Conservation (phyloP, 2,888 invertebrate species). For the Ferrisia virgata region DNA sequence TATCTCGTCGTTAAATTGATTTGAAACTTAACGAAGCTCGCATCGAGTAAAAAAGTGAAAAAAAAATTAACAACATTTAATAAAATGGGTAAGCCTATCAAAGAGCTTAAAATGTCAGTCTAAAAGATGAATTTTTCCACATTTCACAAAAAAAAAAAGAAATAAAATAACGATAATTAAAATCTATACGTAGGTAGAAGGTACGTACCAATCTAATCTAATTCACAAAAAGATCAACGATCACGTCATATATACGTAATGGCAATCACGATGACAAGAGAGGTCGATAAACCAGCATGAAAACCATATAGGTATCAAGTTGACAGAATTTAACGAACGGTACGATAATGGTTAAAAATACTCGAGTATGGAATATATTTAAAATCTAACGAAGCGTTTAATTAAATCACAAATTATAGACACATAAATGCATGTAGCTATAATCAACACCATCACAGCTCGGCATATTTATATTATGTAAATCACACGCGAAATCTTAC, state of each 20-base stretch:
- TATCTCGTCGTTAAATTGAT: too few species aligned
- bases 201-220: neutral
- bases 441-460: neutral
- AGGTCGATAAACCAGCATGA: neutral
- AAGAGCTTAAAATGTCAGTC: too few species aligned
- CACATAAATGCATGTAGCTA: neutral
- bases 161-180: too few species aligned
- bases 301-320: neutral
- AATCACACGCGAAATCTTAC: neutral
- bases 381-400: conserved; percentile 3
- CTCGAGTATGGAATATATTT: neutral
- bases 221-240: neutral
- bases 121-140: neutral
- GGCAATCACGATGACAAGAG: too few species aligned
- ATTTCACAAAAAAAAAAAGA: neutral
- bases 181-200: too few species aligned
- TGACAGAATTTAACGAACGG: neutral
- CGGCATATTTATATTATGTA: neutral
- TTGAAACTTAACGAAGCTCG: too few species aligned
- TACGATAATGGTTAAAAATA: neutral
- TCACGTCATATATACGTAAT: too few species aligned
- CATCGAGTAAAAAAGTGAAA: too few species aligned
- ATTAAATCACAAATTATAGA: neutral
- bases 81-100: too few species aligned
- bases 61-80: too few species aligned